Evolutionary conservation across 2,888 invertebrate species (phyloP), one percentile per base, ranked within the genome.

Genomic region (Melieria omissa): DNA sequence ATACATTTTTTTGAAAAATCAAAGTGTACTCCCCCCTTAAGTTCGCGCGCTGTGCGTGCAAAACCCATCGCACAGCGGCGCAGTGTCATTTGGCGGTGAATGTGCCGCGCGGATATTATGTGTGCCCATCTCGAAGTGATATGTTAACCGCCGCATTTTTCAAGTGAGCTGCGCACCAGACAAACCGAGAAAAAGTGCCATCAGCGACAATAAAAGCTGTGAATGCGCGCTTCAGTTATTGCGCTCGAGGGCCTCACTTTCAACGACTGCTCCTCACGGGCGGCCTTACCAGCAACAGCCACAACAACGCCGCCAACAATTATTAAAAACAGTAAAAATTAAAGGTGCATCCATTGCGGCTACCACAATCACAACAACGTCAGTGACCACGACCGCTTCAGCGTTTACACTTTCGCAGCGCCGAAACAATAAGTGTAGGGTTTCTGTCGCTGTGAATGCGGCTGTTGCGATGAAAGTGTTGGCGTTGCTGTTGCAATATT

Each of bases 151-250:
- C 12, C 16, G 12, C 44, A 10, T 45, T 14, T 44, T n/a, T 9
- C 14, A 55, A 16, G 8, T 7, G 3, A 44, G 10, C 58, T 52
- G 44, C 41, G 16, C 49, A 60, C 44, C 14, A 52, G 47, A 41
- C 47, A 46, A 41, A n/a, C 46, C 46, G 12, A 66, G 44, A 58
- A 66, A 46, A 55, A 58, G 47, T 60, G 60, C 60, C 60, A n/a
- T 49, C 60, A 44, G n/a, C 45, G 67, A 46, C 7, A 67, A 58
- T 29, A 41, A 60, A 66, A 60, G 49, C 41, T 8, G 47, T 14
- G 7, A 47, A 12, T 41, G 41, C n/a, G 42, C 49, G 58, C 16
- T 65, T 42, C 8, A 14, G 54, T 52, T 65, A 16, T 16, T 41
- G 14, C 54, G 16, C 42, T 16, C 54, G 8, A 62, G 14, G 1